Conservation (phyloP, 2,113 vertebrate genomes). For the Phrynocephalus versicolor region DNA sequence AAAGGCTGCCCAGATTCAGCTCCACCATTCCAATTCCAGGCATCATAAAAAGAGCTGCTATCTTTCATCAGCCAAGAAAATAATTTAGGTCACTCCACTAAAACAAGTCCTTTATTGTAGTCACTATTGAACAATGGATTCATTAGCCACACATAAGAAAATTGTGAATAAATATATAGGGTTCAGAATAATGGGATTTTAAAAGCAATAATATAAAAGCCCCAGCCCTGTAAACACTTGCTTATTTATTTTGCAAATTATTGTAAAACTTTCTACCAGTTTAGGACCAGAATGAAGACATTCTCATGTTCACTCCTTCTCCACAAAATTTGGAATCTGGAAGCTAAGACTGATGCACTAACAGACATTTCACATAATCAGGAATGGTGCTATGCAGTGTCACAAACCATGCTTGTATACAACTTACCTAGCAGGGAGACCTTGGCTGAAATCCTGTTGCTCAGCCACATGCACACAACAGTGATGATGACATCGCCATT, state of each 20-base stretch:
- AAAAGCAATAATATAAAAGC: neutral
- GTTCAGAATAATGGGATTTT: neutral
- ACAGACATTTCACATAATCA: neutral
- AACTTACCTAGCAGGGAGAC: no score
- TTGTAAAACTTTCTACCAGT: neutral
- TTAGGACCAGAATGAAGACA: neutral
- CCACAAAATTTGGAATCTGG: neutral
- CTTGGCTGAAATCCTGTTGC: no score
- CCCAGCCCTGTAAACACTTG: neutral
- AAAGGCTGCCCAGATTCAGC: neutral
- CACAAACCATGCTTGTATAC: no score
- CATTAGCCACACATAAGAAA: neutral
- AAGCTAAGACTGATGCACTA: neutral
- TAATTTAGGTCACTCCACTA: neutral
- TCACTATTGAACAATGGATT: neutral
- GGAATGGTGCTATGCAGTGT: neutral
- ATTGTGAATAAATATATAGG: neutral
- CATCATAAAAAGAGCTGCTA: neutral
- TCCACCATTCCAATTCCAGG: neutral
- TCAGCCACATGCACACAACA: no score
- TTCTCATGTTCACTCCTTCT: neutral
- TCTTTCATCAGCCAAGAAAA: neutral
- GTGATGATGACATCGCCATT: no score
- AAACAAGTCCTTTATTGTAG: neutral
- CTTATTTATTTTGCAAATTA: neutral